Evolutionary conservation across 1,140 invertebrate species (phyloP).

Genomic region (Drosophila bocqueti): DNA sequence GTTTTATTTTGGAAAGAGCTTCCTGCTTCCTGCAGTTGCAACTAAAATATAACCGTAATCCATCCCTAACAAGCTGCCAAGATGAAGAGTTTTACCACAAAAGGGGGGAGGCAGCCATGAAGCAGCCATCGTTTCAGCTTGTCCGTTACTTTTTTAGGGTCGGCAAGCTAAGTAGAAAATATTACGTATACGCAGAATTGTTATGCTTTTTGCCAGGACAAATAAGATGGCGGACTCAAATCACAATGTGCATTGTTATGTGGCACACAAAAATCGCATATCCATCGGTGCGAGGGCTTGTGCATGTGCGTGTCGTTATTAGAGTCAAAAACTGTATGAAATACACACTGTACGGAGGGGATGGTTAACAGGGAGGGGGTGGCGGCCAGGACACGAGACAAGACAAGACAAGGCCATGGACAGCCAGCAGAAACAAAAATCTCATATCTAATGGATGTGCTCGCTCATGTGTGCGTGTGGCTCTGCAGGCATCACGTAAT

Average conservation of each 20-base stretch:
- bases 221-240: slow-evolving; percentile 35
- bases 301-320: slow-evolving; percentile 57
- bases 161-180: slow-evolving; percentile 58
- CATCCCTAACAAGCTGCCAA: slow-evolving; percentile 21
- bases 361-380: neutral
- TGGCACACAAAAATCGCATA: slow-evolving; percentile 52
- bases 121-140: slow-evolving; percentile 23
- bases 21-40: slow-evolving; percentile 16
- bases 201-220: slow-evolving; percentile 40
- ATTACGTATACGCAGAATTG: slow-evolving; percentile 59
- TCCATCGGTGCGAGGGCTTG: slow-evolving; percentile 32
- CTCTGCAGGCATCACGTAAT: slow-evolving; percentile 78
- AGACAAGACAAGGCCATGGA: slow-evolving; percentile 37
- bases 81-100: slow-evolving; percentile 18
- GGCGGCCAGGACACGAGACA: slow-evolving; percentile 3
- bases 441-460: slow-evolving; percentile 80
- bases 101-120: neutral
- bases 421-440: slow-evolving; percentile 65
- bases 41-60: slow-evolving; percentile 25
- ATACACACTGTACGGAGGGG: slow-evolving; percentile 21
- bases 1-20: neutral
- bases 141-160: slow-evolving; percentile 39
- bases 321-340: slow-evolving; percentile 63
- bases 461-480: slow-evolving; percentile 56
- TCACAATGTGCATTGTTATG: slow-evolving; percentile 65